Evolutionary conservation across 2,888 invertebrate species (phyloP).

Genomic region (Ophioninae sp.): DNA sequence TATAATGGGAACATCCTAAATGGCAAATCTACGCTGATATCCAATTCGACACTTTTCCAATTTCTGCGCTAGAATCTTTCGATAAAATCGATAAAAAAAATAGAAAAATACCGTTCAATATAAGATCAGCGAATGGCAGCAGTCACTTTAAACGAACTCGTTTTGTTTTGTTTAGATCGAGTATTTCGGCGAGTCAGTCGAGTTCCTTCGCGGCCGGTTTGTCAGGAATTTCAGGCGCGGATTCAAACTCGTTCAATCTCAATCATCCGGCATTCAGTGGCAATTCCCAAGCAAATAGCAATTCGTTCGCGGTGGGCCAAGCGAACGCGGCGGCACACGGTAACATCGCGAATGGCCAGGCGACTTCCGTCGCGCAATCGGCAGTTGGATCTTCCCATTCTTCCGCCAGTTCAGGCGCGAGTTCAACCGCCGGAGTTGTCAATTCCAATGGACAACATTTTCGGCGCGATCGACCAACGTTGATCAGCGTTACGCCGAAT

Average conservation of each 20-base stretch:
- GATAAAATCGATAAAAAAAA: neutral
- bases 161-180: conserved; percentile 60
- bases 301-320: conserved; percentile 70
- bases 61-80: neutral
- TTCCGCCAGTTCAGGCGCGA: conserved; percentile 66
- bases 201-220: conserved; percentile 72
- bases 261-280: conserved; percentile 71
- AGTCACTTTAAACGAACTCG: neutral
- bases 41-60: too few species aligned
- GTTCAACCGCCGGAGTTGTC: conserved; percentile 60
- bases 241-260: conserved; percentile 70
- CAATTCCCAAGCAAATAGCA: conserved; percentile 68
- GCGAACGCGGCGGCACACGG: conserved; percentile 72
- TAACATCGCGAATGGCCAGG: conserved; percentile 72
- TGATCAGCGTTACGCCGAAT: conserved; percentile 64
- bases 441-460: conserved; percentile 47
- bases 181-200: conserved; percentile 73
- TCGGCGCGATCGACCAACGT: conserved; percentile 55
- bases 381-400: conserved; percentile 68
- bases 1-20: too few species aligned
- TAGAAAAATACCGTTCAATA: neutral
- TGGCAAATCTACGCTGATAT: too few species aligned
- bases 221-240: conserved; percentile 71
- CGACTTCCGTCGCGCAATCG: conserved; percentile 72
- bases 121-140: neutral